A percentile compares a stretch with the other conserved stretches of the same genome.
Evolutionary conservation across 2,113 vertebrate genomes (phyloP).

Genomic region (Laterallus jamaicensis): DNA sequence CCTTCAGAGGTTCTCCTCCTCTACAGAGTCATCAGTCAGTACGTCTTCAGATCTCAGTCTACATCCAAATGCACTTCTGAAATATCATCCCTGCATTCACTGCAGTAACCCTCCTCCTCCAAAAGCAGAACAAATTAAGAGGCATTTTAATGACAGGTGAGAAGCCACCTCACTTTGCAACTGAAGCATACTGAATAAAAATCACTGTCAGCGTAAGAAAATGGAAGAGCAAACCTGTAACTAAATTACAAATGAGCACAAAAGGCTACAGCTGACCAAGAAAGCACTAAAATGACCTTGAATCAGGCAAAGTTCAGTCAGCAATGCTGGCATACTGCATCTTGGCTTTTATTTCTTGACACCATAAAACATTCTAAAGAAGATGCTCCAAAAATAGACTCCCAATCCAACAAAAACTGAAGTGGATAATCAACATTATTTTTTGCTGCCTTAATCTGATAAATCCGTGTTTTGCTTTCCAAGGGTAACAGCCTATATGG

Average conservation of each 20-base stretch:
- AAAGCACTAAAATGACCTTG: not conserved
- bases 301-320: not conserved
- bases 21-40: not conserved
- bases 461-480: not conserved
- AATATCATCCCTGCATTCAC: not conserved
- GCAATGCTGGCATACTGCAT: not conserved
- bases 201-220: not conserved
- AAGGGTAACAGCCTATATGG: not conserved
- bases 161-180: not conserved
- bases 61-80: not conserved
- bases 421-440: not conserved
- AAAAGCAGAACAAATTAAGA: not conserved
- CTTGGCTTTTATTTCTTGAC: not conserved
- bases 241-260: not conserved
- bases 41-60: not conserved
- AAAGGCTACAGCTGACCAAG: not conserved
- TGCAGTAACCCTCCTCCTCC: not conserved
- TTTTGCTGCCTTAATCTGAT: not conserved
- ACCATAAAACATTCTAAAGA: not conserved
- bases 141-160: not conserved
- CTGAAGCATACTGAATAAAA: not conserved
- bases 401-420: not conserved
- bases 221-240: not conserved
- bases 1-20: not conserved
- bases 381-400: not conserved